A percentile compares a stretch with the other conserved stretches of the same genome.
phyloP scores from a whole-genome alignment of 92 coral and sea anemone species.

The Phenganax subtilis region DNA sequence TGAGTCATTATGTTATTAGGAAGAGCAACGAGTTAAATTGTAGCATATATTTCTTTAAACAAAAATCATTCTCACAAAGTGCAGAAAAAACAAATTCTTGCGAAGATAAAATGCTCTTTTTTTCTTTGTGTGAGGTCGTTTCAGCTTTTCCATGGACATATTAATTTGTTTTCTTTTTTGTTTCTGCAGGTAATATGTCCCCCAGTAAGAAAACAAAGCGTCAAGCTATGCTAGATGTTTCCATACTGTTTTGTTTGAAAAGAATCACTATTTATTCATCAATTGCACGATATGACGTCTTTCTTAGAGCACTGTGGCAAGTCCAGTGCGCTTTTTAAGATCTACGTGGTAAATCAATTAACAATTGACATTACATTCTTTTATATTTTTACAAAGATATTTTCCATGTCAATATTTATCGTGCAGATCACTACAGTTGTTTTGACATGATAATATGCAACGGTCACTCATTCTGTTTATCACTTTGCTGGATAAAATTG shows the following conservation, averaged over 20 bases:
- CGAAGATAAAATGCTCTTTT: neutral
- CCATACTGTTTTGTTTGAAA: slow-evolving; percentile 23
- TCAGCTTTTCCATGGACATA: neutral
- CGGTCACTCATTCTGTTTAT: too few species aligned
- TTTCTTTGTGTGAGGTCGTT: slow-evolving; percentile 37
- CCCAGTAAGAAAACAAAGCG: slow-evolving; percentile 6
- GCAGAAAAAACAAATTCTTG: too few species aligned
- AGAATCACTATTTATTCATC: slow-evolving; percentile 37
- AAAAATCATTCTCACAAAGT: too few species aligned
- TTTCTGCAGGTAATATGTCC: slow-evolving; percentile 35
- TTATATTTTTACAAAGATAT: too few species aligned
- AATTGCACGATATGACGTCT: slow-evolving; percentile 34
- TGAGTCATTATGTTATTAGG: too few species aligned
- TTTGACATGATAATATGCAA: too few species aligned
- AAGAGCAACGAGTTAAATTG: too few species aligned
- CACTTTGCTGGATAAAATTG: too few species aligned
- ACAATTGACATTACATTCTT: neutral
- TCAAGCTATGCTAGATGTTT: slow-evolving; percentile 26
- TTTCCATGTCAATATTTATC: too few species aligned
- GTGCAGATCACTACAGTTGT: too few species aligned
- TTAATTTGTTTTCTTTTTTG: slow-evolving; percentile 11
- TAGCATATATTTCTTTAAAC: too few species aligned
- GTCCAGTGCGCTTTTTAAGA: neutral
- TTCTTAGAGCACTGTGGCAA: slow-evolving; percentile 13
- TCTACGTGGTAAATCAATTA: slow-evolving; percentile 23